Base-by-base conservation (phyloP, 1,140 invertebrate genomes). In the Lepidurus apus region DNA sequence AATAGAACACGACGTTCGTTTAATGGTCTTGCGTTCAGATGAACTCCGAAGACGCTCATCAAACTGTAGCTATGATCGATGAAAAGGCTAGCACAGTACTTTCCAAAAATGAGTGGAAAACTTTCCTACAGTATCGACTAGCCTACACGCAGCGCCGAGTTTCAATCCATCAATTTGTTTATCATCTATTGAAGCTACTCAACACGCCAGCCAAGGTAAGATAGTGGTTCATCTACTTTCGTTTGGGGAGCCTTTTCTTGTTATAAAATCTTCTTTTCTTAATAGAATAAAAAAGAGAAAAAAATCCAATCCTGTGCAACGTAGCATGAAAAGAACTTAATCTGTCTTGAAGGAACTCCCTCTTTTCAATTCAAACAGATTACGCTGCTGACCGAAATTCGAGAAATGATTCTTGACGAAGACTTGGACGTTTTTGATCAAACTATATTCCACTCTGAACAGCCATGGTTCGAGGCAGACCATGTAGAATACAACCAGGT, bases 11-110 rank as follows among this genome's bases (percentile, higher is more conserved):
- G 17, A 65, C 21, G 53, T 21, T 65, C 53, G 53, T 21, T 65
- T 65, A 21, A 13, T 13, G 53, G 53, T n/a, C 13, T 65, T 65
- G 53, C 13, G 21, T 65, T 65, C 53, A 65, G 53, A 65, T 65
- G 53, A 65, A 21, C 53, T 11, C 17, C 53, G 53, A 65, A 21
- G 53, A 65, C 13, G 53, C 53, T 65, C 53, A n/a, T 65, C 53
- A 65, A 65, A 65, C 53, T 65, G 21, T 65, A 65, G 53, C 17
- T 9, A 65, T 65, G 53, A 65, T 65, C 53, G 53, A 65, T n/a
- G 13, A 21, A 9, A 65, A 65, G n/a, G 53, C 53, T 9, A 21
- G 21, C 6, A 21, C 53, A 21, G 53, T 65, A 17, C 53, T 65
- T 4, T 21, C 53, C 1, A 65, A 65, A 65, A 65, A 65, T 65